These are phyloP conservation scores for Tenthredo amoena DNA, from an alignment of 2,888 invertebrate genomes.

Conservation along the genomic window DNA sequence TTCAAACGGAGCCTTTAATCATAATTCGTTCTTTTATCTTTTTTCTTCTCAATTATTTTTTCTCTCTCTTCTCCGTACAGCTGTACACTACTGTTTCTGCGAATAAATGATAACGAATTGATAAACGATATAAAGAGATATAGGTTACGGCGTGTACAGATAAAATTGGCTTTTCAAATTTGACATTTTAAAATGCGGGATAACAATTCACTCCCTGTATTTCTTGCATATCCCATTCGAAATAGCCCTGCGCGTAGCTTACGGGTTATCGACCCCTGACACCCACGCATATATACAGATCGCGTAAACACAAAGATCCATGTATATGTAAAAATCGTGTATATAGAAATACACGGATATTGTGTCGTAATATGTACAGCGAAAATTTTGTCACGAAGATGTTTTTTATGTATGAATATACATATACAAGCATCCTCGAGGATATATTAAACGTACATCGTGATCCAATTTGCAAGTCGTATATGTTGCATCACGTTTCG, in stretches of 20 bases:
- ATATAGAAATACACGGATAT: not conserved
- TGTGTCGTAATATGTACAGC: not conserved
- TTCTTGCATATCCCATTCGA: constrained; percentile 12
- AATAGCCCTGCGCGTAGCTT: constrained; percentile 22
- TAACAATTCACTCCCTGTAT: constrained; percentile 28
- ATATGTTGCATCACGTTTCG: not conserved
- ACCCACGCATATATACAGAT: not conserved
- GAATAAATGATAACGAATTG: not conserved
- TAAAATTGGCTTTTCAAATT: constrained; percentile 32
- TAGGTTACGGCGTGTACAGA: not conserved
- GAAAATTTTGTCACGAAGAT: not conserved
- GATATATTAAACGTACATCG: constrained; percentile 1
- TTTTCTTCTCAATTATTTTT: not conserved
- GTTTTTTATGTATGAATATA: not conserved
- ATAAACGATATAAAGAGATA: not conserved
- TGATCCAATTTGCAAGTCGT: constrained; percentile 2
- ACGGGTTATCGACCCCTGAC: constrained; percentile 36
- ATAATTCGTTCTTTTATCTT: not conserved
- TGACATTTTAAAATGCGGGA: not conserved
- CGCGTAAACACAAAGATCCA: not conserved
- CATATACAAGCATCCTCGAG: not conserved
- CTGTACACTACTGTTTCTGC: not conserved
- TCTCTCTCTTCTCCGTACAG: not conserved
- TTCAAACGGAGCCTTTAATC: not conserved
- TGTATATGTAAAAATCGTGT: not conserved